These are phyloP conservation scores for Euura lappo DNA, from an alignment of 1,140 invertebrate genomes.

Conservation along the genomic window DNA sequence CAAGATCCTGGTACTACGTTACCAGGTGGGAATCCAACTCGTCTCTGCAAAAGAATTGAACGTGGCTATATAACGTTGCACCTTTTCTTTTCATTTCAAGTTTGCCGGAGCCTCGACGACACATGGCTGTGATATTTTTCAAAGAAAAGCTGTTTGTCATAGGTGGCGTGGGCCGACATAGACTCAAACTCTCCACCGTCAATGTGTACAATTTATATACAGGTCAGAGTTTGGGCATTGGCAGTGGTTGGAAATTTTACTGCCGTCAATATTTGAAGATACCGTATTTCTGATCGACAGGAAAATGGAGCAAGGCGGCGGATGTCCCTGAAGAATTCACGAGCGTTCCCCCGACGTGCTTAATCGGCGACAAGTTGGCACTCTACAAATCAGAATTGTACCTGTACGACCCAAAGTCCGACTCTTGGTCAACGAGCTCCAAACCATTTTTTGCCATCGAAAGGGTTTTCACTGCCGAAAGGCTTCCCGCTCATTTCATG, in stretches of 20 bases:
- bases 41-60: too few relatives aligned
- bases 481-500: not conserved
- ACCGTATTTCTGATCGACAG: not conserved
- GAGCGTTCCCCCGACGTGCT: not conserved
- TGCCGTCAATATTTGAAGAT: not conserved
- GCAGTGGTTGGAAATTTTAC: not conserved
- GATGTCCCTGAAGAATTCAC: constrained; percentile 5
- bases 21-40: not conserved
- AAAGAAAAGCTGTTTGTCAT: not conserved
- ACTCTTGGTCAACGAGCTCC: not conserved
- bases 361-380: not conserved
- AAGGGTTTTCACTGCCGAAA: not conserved
- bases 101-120: not conserved
- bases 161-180: not conserved
- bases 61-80: too few relatives aligned
- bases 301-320: constrained; percentile 1
- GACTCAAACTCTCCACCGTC: not conserved
- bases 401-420: not conserved
- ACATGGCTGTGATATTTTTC: not conserved
- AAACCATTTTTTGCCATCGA: not conserved
- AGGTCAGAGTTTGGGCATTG: not conserved
- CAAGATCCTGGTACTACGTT: constrained; percentile 1
- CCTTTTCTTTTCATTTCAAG: not conserved
- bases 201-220: not conserved
- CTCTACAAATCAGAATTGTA: not conserved